Base-by-base conservation (phyloP, 2,113 vertebrate genomes). In the Baryphthengus martii region DNA sequence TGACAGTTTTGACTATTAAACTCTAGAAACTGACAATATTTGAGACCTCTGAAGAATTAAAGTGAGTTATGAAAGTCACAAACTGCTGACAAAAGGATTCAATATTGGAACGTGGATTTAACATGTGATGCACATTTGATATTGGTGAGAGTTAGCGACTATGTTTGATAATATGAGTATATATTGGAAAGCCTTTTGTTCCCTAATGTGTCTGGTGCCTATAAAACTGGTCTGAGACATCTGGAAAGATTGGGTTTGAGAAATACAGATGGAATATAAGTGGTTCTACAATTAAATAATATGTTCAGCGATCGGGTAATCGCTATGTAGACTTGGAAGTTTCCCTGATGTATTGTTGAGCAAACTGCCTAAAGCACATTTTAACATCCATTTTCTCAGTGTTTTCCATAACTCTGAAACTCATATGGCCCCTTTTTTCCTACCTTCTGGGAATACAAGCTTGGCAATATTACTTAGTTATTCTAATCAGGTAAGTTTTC, bases 231-330 rank as follows among this genome's bases (percentile, higher is more conserved):
- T 92, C 94, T 97, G 91, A 97, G 96, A 97, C 97, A 98, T 98
- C 97, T 98, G 96, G 97, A 97, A 97, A 97, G 96, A 97, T 5
- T 96, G 95, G 93, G 84, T 93, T 98, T 96, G 96, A 96, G 96
- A 97, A 97, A 96, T 96, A 97, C 96, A 97, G 96, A 97, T 96
- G 95, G 97, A 97, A 97, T 97, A 97, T 94, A 97, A 97, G 93
- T 95, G 93, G 94, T 89, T 95, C 94, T 91, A 95, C 97, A 97
- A 96, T 96, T 97, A 97, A 98, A 95, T 96, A 97, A 94, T 91
- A 95, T 83, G 93, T 96, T 97, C 95, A 95, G 94, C 71, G 89
- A 97, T 49, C 94, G 92, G 91, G 94, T 97, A 97, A 97, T 96
- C 77, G 2, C 91, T 95, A 94, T 96, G 95, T 95, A 97, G 96